Conservation (phyloP, 92 coral and sea anemone species). For the Paramuricea clavata region DNA sequence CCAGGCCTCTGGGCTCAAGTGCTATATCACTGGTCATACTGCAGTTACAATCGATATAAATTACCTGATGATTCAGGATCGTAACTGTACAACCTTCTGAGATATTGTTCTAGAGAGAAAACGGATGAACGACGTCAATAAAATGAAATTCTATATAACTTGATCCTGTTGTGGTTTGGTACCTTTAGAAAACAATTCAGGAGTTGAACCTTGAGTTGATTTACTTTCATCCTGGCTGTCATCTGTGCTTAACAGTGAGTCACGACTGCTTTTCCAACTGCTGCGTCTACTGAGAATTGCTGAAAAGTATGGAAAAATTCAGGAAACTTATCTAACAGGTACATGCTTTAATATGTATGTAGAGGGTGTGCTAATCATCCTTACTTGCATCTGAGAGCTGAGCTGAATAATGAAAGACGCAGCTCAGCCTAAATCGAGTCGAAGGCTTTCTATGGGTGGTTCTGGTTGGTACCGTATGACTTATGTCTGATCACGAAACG, state of each 20-base stretch:
- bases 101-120: slow-evolving; percentile 16
- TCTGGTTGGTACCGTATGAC: too few relatives aligned
- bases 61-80: slow-evolving; percentile 42
- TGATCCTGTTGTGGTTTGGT: too few relatives aligned
- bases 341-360: neutral
- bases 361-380: too few relatives aligned
- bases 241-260: slow-evolving; percentile 27
- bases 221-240: slow-evolving; percentile 12
- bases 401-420: too few relatives aligned
- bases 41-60: too few relatives aligned
- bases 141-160: too few relatives aligned
- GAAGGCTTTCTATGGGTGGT: too few relatives aligned
- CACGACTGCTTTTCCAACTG: slow-evolving; percentile 30
- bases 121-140: neutral
- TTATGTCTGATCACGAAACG: too few relatives aligned
- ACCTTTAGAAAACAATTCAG: slow-evolving; percentile 7
- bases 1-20: too few relatives aligned
- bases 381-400: too few relatives aligned
- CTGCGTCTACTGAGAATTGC: slow-evolving; percentile 18
- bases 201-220: neutral
- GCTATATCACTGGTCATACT: too few relatives aligned
- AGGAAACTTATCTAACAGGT: neutral
- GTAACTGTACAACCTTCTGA: slow-evolving; percentile 33
- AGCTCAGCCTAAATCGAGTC: too few relatives aligned
- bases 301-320: neutral